phyloP scores from a whole-genome alignment of 2,113 vertebrate genomes.

The Paracanthobrama guichenoti region DNA sequence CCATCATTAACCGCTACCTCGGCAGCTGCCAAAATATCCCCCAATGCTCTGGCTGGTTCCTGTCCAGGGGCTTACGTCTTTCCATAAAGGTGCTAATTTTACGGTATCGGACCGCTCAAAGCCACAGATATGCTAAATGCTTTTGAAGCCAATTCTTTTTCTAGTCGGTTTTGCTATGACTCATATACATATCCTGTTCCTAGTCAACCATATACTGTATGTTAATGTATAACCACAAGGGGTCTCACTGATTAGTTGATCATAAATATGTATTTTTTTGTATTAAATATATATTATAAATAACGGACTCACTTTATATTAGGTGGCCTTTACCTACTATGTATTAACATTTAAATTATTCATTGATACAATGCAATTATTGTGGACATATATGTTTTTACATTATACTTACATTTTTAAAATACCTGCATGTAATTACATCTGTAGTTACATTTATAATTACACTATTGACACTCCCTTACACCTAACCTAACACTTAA shows the following conservation, averaged over 20 bases:
- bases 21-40: constrained; percentile 76
- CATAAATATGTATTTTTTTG: background rate
- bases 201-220: constrained; percentile 11
- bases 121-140: constrained; percentile 65
- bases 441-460: no score
- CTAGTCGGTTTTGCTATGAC: background rate
- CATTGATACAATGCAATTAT: no score
- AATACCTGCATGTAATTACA: no score
- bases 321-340: no score
- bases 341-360: no score
- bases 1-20: constrained; percentile 63
- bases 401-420: no score
- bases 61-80: constrained; percentile 66
- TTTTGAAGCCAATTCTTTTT: constrained; percentile 60
- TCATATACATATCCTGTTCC: background rate
- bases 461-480: no score
- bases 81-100: constrained; percentile 77
- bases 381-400: no score
- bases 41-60: constrained; percentile 60
- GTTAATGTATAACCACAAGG: background rate
- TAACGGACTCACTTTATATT: no score
- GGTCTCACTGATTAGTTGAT: background rate
- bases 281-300: no score
- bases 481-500: no score
- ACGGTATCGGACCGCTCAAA: constrained; percentile 67